These are phyloP conservation scores for Furcifer pardalis DNA, from an alignment of 2,797 vertebrate species.

Conservation along the genomic window DNA sequence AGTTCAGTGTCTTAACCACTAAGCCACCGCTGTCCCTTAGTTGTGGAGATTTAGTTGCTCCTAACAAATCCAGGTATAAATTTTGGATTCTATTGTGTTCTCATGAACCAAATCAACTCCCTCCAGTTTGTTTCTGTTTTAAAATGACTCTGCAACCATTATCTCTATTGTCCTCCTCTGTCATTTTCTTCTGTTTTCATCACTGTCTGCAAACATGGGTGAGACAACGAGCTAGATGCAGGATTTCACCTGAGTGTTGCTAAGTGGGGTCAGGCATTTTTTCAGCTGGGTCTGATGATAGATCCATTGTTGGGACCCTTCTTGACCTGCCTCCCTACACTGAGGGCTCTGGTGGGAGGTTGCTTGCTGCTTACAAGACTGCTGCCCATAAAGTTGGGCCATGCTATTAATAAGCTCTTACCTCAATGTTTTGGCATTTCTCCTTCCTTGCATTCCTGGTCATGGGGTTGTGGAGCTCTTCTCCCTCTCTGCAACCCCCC, in stretches of 20 bases:
- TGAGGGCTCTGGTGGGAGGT: background rate
- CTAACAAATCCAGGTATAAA: too few species aligned
- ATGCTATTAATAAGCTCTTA: constrained; percentile 56
- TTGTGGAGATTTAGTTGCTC: too few species aligned
- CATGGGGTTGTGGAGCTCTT: background rate
- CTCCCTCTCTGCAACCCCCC: rapidly evolving
- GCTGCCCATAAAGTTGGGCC: constrained; percentile 21
- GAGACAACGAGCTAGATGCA: background rate
- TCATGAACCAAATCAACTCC: too few species aligned
- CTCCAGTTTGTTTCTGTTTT: background rate
- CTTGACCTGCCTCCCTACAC: background rate
- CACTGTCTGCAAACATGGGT: background rate
- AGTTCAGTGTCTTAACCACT: too few species aligned
- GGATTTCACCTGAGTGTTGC: background rate
- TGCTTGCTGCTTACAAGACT: constrained; percentile 33
- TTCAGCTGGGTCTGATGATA: background rate
- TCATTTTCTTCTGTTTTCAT: background rate
- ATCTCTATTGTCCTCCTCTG: background rate
- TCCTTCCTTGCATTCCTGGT: constrained; percentile 16
- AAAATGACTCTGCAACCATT: background rate
- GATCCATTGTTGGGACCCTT: background rate
- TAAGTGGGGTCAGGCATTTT: background rate
- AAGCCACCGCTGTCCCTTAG: too few species aligned
- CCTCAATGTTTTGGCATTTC: constrained; percentile 64
- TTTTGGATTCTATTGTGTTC: too few species aligned